phyloP scores from a whole-genome alignment of 2,113 vertebrate genomes.

The Loxodonta africana region DNA sequence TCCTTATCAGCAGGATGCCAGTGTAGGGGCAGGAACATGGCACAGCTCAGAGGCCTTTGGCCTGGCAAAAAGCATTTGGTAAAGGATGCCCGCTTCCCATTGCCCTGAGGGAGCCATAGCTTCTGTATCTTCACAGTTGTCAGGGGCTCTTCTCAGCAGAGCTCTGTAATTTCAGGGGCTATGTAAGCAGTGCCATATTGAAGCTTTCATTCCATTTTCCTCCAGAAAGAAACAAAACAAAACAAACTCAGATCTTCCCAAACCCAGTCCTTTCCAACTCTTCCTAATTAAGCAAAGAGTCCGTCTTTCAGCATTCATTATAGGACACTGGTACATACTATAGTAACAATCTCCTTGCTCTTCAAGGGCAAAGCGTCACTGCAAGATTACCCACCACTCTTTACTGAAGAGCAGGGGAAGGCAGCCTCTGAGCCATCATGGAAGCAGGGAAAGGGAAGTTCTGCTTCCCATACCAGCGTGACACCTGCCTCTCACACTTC shows the following conservation, averaged over 20 bases:
- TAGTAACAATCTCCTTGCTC: neutral
- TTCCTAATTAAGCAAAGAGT: neutral
- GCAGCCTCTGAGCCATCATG: neutral
- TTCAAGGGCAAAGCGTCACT: neutral
- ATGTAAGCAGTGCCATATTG: neutral
- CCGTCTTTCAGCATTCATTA: neutral
- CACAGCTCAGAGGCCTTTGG: neutral
- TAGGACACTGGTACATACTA: neutral
- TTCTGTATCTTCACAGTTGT: neutral
- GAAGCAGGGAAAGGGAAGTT: neutral
- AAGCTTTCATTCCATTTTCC: neutral
- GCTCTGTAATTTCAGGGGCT: neutral
- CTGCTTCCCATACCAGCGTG: neutral
- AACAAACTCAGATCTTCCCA: neutral
- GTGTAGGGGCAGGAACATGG: neutral
- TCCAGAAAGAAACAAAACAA: neutral
- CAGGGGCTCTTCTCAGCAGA: neutral
- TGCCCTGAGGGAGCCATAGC: neutral
- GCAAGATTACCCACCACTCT: neutral
- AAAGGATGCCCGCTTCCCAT: neutral
- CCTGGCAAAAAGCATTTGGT: neutral
- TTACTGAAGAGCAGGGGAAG: neutral
- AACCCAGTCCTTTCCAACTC: neutral
- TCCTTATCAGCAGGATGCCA: neutral
- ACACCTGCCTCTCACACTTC: neutral